Conservation (phyloP, 2,113 vertebrate genomes). For the Thamnaconus septentrionalis region DNA sequence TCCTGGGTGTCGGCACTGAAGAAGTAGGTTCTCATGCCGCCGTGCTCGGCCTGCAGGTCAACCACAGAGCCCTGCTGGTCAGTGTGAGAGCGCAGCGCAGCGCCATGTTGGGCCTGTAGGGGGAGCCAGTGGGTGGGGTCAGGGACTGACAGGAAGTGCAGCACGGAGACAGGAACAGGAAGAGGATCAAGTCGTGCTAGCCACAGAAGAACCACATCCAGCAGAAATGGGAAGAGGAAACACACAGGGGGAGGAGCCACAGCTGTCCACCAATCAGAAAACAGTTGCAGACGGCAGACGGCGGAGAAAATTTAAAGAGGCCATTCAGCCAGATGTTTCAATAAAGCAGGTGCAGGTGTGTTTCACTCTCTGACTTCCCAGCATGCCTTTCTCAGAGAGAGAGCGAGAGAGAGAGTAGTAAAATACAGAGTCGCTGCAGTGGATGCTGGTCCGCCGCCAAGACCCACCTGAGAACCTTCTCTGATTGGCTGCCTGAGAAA, state of each 20-base stretch:
- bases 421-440: no score
- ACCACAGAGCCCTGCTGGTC: slow-evolving; percentile 83
- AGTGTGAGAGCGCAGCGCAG: slow-evolving; percentile 90
- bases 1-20: slow-evolving; percentile 95
- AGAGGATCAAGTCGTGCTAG: slow-evolving; percentile 36
- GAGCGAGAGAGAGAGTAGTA: no score
- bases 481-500: no score
- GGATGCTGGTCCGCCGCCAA: no score
- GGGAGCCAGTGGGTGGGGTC: background rate
- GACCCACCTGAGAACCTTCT: no score
- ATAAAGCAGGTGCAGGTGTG: no score
- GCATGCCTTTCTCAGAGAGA: no score
- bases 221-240: slow-evolving; percentile 36
- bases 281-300: slow-evolving; percentile 18
- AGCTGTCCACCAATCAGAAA: slow-evolving; percentile 41
- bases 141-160: background rate
- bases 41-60: slow-evolving; percentile 89
- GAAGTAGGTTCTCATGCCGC: slow-evolving; percentile 93
- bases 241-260: slow-evolving; percentile 29
- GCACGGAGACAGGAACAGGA: background rate
- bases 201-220: slow-evolving; percentile 35
- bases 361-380: no score
- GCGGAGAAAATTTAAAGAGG: slow-evolving; percentile 9
- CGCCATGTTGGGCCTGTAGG: slow-evolving; percentile 83
- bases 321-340: no score